Base-by-base conservation (phyloP, 2,113 vertebrate species). In the Cynopterus brachyotis region DNA sequence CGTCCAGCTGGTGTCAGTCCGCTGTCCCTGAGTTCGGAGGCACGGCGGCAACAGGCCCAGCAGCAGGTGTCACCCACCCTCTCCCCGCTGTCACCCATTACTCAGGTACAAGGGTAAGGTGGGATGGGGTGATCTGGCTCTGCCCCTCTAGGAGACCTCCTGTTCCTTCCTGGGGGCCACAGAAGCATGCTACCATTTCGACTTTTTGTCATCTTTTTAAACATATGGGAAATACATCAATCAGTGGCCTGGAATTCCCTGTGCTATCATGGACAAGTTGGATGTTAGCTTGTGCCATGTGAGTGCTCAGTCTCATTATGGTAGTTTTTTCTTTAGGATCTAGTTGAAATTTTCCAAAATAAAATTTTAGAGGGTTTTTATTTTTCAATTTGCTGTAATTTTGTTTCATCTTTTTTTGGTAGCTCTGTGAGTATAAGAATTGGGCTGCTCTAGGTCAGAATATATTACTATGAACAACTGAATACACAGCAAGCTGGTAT, bases 31-130 rank as follows among this genome's bases (percentile, higher is more conserved):
- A 99, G 98, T 72, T 97, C 99, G 0, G 99, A 99, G 42, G 98
- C 99, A 0, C 98, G 99, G 82, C 98, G 99, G 6, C 98, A 99
- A 9, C 99, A 99, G 94, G 97, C 99, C 0, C 99, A 99, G 98
- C 99, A 99, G 35, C 99, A 99, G 37, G 99, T 99, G 96, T 99
- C 99, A 10, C 99, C 99, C 76, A 99, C 99, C 2, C 98, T 99
- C 12, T 99, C 99, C 93, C 99, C 99, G 2, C 98, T 99, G 57
- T 99, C 99, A 40, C 99, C 98, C 73, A 99, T 99, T 80, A 98
- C 99, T 93, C 99, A 99, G 99, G 99, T 99, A 97, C 93, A 91
- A 59, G 1, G 76, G 16, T 0, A 0, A 4, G 16, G 87, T 19
- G 82, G 67, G 80, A 37, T 13, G 17, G 55, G 28, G 37, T 1